Conservation (phyloP, 2,888 invertebrate genomes). For the Dryococelus australis region DNA sequence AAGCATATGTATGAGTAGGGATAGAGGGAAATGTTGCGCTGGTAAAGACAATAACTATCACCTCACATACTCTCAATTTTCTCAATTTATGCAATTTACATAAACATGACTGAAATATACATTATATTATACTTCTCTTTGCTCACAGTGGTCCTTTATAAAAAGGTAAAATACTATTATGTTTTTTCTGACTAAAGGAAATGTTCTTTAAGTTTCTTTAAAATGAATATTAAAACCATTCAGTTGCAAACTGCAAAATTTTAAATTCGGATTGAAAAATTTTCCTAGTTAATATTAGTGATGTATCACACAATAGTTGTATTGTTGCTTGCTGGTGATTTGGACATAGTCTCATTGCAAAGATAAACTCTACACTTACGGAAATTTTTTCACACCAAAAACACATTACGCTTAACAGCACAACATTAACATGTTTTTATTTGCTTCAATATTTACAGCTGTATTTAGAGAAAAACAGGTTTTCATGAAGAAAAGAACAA, state of each 20-base stretch:
- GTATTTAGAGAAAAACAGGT: constrained; percentile 31
- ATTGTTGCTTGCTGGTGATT: neutral
- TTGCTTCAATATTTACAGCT: constrained; percentile 32
- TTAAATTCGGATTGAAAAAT: constrained; percentile 4
- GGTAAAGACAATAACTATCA: neutral
- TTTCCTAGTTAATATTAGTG: constrained; percentile 19
- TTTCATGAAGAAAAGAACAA: constrained; percentile 17
- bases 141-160: constrained; percentile 23
- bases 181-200: neutral
- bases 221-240: neutral
- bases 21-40: neutral
- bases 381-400: constrained; percentile 40
- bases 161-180: constrained; percentile 19
- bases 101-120: constrained; percentile 38
- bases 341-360: constrained; percentile 5
- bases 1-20: too few relatives aligned
- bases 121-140: constrained; percentile 26
- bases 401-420: constrained; percentile 38
- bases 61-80: constrained; percentile 8
- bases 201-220: neutral
- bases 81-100: constrained; percentile 42
- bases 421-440: constrained; percentile 41
- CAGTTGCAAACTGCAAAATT: neutral
- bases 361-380: constrained; percentile 38
- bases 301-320: neutral